Evolutionary conservation across 1,140 invertebrate genomes (phyloP).

Genomic region (Megalopta genalis): DNA sequence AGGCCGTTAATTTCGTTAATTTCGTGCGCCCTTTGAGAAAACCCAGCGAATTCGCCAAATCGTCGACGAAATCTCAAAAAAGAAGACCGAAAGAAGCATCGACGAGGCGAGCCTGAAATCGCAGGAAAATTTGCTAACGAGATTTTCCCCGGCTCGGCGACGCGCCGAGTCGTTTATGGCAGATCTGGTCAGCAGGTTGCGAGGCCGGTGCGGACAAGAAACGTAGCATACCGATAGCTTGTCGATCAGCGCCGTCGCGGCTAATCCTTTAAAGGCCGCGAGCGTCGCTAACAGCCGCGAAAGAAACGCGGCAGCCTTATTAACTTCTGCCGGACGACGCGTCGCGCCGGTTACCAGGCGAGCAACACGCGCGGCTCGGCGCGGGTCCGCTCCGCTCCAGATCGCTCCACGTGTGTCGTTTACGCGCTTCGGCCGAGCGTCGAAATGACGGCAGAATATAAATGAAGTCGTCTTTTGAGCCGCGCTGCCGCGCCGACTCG

Average conservation of each 20-base stretch:
- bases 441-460: constrained; percentile 44
- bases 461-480: constrained; percentile 52
- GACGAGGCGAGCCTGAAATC: too few relatives aligned
- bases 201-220: too few relatives aligned
- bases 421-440: constrained; percentile 36
- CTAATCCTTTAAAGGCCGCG: constrained; percentile 38
- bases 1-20: too few relatives aligned
- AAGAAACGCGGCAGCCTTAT: constrained; percentile 24
- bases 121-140: too few relatives aligned
- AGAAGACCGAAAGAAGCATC: too few relatives aligned
- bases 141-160: too few relatives aligned
- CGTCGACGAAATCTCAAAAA: too few relatives aligned
- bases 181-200: too few relatives aligned
- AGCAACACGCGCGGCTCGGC: neutral
- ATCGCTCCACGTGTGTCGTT: constrained; percentile 38
- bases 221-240: constrained; percentile 9
- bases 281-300: neutral
- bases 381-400: too few relatives aligned
- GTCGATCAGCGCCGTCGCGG: constrained; percentile 29
- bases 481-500: constrained; percentile 14
- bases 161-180: too few relatives aligned
- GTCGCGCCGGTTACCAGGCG: neutral
- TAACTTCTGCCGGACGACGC: constrained; percentile 25
- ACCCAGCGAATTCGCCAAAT: too few relatives aligned
- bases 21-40: too few relatives aligned